Percentiles rank a stretch among this genome's conserved stretches.
Conservation (phyloP, 2,888 invertebrate species). For the Tetranychus piercei region DNA sequence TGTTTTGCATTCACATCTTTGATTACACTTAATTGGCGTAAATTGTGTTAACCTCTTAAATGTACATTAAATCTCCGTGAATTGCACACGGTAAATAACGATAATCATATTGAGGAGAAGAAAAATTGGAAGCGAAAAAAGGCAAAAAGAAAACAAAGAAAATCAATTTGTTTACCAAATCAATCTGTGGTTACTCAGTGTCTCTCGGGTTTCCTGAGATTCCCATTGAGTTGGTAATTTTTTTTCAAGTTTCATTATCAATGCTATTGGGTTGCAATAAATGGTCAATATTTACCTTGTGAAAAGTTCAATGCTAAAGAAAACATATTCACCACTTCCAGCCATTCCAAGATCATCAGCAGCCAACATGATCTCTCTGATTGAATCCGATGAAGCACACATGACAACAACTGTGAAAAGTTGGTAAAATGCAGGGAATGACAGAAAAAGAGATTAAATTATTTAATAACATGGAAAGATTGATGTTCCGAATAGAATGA, state of each 20-base stretch:
- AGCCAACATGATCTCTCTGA: constrained; percentile 76
- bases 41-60: constrained; percentile 15
- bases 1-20: not conserved
- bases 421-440: too few species aligned
- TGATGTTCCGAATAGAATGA: too few species aligned
- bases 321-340: constrained; percentile 86
- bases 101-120: too few species aligned
- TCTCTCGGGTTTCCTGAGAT: too few species aligned
- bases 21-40: constrained; percentile 40
- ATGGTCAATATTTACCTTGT: constrained; percentile 52
- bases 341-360: constrained; percentile 90
- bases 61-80: too few species aligned
- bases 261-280: not conserved
- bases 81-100: too few species aligned
- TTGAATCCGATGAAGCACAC: constrained; percentile 71
- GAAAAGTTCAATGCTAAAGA: constrained; percentile 91
- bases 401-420: constrained; percentile 65
- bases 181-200: too few species aligned
- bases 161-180: too few species aligned
- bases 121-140: too few species aligned
- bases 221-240: not conserved
- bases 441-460: too few species aligned
- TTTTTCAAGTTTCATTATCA: not conserved
- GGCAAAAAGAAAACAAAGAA: too few species aligned
- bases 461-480: too few species aligned